Base-by-base conservation (phyloP, 2,797 vertebrate genomes). In the Urocyon cinereoargenteus region DNA sequence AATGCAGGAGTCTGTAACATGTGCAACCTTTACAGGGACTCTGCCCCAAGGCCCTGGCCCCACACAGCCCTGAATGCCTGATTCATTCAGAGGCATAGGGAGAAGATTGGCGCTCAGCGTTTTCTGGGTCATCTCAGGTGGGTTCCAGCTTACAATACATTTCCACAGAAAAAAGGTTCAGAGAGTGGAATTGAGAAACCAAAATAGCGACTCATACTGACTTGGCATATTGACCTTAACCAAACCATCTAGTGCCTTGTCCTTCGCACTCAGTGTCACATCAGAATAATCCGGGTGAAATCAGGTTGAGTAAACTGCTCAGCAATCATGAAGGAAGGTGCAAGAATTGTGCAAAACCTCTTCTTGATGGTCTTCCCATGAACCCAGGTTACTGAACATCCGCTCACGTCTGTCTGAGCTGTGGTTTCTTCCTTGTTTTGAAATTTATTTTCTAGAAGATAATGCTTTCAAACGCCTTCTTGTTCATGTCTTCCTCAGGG, bases 371-470 rank as follows among this genome's bases (percentile, higher is more conserved):
- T 72, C 49, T 88, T 77, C 31, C 13, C 15, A 13, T 45, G 55
- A 84, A 66, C 81, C 21, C 75, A 55, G 55, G 64, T 26, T 85
- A 34, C 66, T 73, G 68, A 90, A 36, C 12, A 68, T 16, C 6
- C 1, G 62, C 57, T 73, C 26, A 21, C 0, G 1, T 78, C 93
- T 90, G 1, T 78, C 93, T 90, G 40, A 94, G 64, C 75, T 95
- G 90, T 85, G 70, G 89, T 93, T 96, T 97, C 86, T 94, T 93
- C 40, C 83, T 90, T 66, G 36, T 90, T 95, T 81, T 62, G 83
- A 93, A 90, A 87, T 59, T n/a, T 82, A 90, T 55, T 85, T 87
- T 79, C 81, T 97, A 31, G 28, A 78, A 83, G 72, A 73, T 36
- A 89, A 87, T 26, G 49, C 11, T 73, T 89, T 75, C 21, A 4